Conservation (phyloP, 2,888 invertebrate species). For the Phortica okadai region DNA sequence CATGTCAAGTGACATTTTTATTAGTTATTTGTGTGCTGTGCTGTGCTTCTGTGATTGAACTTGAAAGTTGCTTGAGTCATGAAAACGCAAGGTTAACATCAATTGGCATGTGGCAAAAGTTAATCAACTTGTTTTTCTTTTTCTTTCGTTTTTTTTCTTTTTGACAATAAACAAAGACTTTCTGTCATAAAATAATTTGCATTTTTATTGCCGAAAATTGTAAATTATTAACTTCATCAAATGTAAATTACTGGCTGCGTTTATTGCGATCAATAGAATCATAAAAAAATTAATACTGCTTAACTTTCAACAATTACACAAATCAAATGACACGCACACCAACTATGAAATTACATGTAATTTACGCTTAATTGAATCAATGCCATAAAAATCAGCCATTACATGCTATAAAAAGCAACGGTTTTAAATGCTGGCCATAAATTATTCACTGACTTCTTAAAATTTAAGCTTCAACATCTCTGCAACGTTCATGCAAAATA, state of each 20-base stretch:
- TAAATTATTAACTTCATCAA: neutral
- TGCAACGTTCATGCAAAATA: too few species aligned
- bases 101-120: neutral
- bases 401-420: too few species aligned
- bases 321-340: too few species aligned
- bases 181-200: neutral
- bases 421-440: too few species aligned
- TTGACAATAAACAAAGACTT: neutral
- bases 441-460: too few species aligned
- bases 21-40: slow-evolving; percentile 56
- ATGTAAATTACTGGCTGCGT: neutral
- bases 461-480: too few species aligned
- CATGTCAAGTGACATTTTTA: slow-evolving; percentile 62
- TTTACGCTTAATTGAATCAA: too few species aligned
- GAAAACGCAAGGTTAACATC: slow-evolving; percentile 58
- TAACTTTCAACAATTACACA: too few species aligned
- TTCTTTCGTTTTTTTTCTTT: too few species aligned
- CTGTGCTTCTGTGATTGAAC: slow-evolving; percentile 58
- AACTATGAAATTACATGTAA: too few species aligned
- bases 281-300: too few species aligned
- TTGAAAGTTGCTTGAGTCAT: slow-evolving; percentile 60
- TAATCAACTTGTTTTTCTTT: neutral
- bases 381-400: too few species aligned
- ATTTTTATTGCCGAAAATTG: neutral
- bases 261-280: neutral